Conservation (phyloP, 2,888 invertebrate genomes). For the Germaria angustata region DNA sequence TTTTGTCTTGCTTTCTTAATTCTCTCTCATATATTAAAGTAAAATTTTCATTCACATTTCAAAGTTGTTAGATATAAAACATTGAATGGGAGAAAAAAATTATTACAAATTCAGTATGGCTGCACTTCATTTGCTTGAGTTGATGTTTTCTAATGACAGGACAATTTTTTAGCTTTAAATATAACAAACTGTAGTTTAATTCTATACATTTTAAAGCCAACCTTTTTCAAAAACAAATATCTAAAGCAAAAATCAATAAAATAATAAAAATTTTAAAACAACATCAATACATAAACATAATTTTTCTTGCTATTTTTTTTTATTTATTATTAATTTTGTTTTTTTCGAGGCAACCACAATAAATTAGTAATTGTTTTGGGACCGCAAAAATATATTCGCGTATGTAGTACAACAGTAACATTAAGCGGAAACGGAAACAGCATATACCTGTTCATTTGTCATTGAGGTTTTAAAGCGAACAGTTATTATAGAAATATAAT, state of each 20-base stretch:
- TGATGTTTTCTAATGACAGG: slow-evolving; percentile 15
- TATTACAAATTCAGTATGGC: slow-evolving; percentile 25
- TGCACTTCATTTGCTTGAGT: neutral
- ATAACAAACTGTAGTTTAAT: neutral
- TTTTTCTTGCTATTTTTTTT: too few relatives aligned
- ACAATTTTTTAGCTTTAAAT: neutral
- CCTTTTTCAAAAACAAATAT: too few relatives aligned
- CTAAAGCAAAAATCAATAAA: too few relatives aligned
- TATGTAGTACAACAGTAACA: neutral
- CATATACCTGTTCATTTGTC: slow-evolving; percentile 63
- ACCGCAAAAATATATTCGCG: neutral
- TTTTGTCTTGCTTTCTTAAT: neutral
- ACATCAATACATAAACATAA: too few relatives aligned
- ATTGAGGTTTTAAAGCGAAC: slow-evolving; percentile 47
- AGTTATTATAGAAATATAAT: slow-evolving; percentile 13
- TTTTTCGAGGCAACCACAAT: slow-evolving; percentile 42
- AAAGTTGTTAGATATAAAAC: slow-evolving; percentile 35
- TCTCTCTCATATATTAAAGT: slow-evolving; percentile 39
- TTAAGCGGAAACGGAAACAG: slow-evolving; percentile 64
- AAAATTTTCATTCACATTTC: slow-evolving; percentile 56
- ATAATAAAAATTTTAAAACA: too few relatives aligned
- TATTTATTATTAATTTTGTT: neutral
- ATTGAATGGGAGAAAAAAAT: slow-evolving; percentile 38
- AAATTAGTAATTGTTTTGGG: slow-evolving; percentile 64
- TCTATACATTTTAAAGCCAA: too few relatives aligned